Evolutionary conservation across 1,140 invertebrate species (phyloP).

Genomic region (Ganaspis sp.): DNA sequence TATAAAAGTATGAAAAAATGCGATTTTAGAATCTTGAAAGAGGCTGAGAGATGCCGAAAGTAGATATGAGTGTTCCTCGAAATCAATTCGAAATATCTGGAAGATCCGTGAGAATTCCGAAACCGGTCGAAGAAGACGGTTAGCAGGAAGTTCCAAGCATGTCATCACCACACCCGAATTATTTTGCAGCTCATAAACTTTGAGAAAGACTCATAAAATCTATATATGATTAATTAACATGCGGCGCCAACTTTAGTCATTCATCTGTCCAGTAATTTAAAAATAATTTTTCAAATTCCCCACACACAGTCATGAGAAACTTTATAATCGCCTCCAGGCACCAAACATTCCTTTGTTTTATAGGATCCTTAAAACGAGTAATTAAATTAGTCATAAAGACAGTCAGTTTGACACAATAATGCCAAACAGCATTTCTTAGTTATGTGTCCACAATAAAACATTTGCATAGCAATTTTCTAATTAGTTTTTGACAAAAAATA

Average conservation of each 20-base stretch:
- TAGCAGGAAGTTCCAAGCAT: conserved; percentile 37
- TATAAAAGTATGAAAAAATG: conserved; percentile 6
- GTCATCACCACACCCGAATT: conserved; percentile 27
- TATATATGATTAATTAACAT: conserved; percentile 27
- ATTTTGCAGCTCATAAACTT: conserved; percentile 29
- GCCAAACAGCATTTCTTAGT: neutral
- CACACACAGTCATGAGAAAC: neutral
- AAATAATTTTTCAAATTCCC: conserved; percentile 4
- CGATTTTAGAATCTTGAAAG: neutral
- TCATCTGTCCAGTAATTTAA: conserved; percentile 20
- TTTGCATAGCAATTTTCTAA: neutral
- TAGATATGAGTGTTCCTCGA: conserved; percentile 34
- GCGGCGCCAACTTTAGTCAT: conserved; percentile 15
- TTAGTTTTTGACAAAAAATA: too few relatives aligned
- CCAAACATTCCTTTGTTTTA: conserved; percentile 24
- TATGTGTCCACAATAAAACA: neutral
- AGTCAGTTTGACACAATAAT: too few relatives aligned
- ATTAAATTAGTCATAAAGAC: conserved; percentile 26
- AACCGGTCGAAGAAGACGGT: conserved; percentile 8
- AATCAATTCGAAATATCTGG: conserved; percentile 41
- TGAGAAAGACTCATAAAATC: conserved; percentile 10
- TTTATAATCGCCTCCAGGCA: conserved; percentile 18
- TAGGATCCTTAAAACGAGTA: conserved; percentile 1
- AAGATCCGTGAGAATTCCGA: conserved; percentile 35
- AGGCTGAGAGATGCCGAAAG: conserved; percentile 9